Base-by-base conservation (phyloP, 2,888 invertebrate species). In the Drosophila fungiperda region DNA sequence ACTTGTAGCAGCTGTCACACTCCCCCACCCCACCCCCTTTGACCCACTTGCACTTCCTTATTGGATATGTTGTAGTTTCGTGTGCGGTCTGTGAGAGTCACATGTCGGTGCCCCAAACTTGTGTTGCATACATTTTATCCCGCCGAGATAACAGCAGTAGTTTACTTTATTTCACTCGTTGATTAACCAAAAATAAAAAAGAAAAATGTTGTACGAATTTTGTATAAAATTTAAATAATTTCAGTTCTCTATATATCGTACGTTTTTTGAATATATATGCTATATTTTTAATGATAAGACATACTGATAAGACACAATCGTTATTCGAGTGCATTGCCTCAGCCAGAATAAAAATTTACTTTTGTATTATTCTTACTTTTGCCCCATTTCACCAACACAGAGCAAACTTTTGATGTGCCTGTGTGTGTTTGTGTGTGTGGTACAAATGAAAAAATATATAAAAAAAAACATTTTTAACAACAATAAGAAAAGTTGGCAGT, bases 401-500 rank as follows among this genome's bases (percentile, higher is more conserved):
- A 67, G 58, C 62, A 76, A 65, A 64, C 59, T 65, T 69, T 62
- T 48, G 60, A 52, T 61, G 59, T 63, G n/a, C 65, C 58, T 68
- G 15, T 68, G 61, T 68, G 15, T 68, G 52, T 60, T 9, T 61
- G 20, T 17, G 48, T 58, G 33, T 57, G 54, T 20, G 50, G 59
- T 57, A 64, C 62, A 81, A 67, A 42, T 11, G 6, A 20, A 20
- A 42, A 20, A 45, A 12, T 6, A 11, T 1, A 11, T 12, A 8
- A 38, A 76, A 8, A 38, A 76, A 87, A 83, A 73, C 82, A 79
- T 76, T 85, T 84, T 75, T 38, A 73, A 78, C 79, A 81, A 84
- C 84, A 89, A 85, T 84, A 84, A 79, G 75, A 89, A 85, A 85
- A 89, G 84, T 89, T 89, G 76, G 71, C 72, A 78, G 87, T 54